A percentile compares a stretch with the other conserved stretches of the same genome.
These are phyloP conservation scores for Antrozous pallidus DNA, from an alignment of 2,797 vertebrate genomes.

Conservation along the genomic window DNA sequence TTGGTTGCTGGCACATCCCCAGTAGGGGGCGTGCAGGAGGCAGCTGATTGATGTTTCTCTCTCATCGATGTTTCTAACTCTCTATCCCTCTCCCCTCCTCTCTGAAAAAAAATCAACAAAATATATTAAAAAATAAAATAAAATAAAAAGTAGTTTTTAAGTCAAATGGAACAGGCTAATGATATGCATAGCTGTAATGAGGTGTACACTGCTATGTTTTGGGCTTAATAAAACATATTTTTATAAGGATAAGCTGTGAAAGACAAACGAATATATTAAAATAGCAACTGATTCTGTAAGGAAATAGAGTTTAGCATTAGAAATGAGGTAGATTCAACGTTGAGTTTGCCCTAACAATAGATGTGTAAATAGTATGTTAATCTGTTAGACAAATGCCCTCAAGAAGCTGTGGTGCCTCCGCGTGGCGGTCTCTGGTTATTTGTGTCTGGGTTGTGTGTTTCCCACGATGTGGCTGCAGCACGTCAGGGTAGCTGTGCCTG, in stretches of 20 bases:
- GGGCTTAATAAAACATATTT: background rate
- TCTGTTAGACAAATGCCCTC: background rate
- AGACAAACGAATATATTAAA: background rate
- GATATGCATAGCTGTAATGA: background rate
- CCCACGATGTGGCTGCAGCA: too few relatives aligned
- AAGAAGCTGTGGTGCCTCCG: background rate
- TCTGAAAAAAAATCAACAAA: too few relatives aligned
- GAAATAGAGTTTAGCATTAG: background rate
- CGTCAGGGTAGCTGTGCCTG: background rate
- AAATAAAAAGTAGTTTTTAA: background rate
- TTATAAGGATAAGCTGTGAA: background rate
- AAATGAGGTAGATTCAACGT: background rate
- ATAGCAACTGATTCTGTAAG: background rate
- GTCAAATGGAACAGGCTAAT: background rate
- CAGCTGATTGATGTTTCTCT: too few relatives aligned
- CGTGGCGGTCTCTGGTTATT: rapidly evolving
- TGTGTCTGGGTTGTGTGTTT: background rate
- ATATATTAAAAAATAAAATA: too few relatives aligned
- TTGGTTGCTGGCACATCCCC: too few relatives aligned
- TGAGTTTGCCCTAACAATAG: background rate
- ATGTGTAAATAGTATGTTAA: background rate
- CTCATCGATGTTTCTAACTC: too few relatives aligned
- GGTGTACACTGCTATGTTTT: background rate
- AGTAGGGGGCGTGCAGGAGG: too few relatives aligned
- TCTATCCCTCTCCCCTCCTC: too few relatives aligned